phyloP scores from a whole-genome alignment of 1,140 invertebrate genomes.

The Nasonia vitripennis region DNA sequence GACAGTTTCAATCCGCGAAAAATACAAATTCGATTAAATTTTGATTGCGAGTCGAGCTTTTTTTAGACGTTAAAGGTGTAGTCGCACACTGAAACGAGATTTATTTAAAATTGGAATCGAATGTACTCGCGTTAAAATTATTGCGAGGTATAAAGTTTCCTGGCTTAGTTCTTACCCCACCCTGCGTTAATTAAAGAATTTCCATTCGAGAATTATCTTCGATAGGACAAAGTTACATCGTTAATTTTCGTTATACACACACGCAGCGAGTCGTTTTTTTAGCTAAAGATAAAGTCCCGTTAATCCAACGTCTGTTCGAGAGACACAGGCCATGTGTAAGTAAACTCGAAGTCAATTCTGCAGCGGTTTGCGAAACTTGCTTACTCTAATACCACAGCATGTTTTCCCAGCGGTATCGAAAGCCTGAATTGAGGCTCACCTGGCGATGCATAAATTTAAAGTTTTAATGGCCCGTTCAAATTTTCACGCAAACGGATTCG shows the following conservation, averaged over 20 bases:
- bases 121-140: not conserved
- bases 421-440: not conserved
- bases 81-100: not conserved
- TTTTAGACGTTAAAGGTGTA: not conserved
- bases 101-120: not conserved
- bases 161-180: no score
- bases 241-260: no score
- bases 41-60: not conserved
- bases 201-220: no score
- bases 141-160: no score
- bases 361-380: not conserved
- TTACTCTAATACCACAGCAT: not conserved
- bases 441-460: constrained; percentile 1
- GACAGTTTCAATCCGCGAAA: not conserved
- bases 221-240: no score
- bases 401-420: not conserved
- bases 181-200: no score
- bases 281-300: no score
- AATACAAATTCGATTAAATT: not conserved
- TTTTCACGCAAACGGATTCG: not conserved
- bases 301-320: no score
- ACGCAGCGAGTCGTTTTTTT: no score
- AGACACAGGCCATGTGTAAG: no score
- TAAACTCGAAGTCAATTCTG: no score
- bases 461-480: not conserved